These are phyloP conservation scores for Dryobotodes eremita DNA, from an alignment of 2,888 invertebrate species.

Conservation along the genomic window DNA sequence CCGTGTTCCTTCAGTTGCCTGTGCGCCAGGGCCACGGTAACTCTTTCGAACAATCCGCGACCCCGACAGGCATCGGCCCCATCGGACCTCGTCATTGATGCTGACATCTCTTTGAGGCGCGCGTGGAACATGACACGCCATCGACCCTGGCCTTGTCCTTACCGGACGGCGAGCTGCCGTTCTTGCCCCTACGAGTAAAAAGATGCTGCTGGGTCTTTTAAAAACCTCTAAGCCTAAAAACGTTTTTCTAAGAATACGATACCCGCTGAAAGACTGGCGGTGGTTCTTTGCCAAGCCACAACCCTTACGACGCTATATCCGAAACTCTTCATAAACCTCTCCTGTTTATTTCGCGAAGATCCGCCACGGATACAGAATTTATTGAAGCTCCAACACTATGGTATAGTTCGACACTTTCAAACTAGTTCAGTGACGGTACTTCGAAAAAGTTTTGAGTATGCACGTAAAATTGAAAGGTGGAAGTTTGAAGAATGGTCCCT, in stretches of 20 bases:
- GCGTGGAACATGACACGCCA: no score
- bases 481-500: constrained; percentile 60
- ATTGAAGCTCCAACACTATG: constrained; percentile 53
- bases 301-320: constrained; percentile 15
- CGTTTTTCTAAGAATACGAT: not conserved
- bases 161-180: no score
- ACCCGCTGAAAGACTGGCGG: not conserved
- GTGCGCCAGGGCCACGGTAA: no score
- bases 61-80: no score
- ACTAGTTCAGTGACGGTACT: constrained; percentile 63
- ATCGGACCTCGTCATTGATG: no score
- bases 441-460: constrained; percentile 66
- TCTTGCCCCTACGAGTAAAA: not conserved
- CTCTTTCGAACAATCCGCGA: no score
- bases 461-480: constrained; percentile 69
- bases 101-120: no score
- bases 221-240: not conserved
- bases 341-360: constrained; percentile 60
- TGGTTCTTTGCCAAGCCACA: not conserved
- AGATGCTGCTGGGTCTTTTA: not conserved
- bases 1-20: no score
- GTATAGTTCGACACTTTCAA: constrained; percentile 61
- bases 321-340: constrained; percentile 60
- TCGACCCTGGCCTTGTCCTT: no score
- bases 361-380: constrained; percentile 61